Percentiles rank a stretch among this genome's conserved stretches.
phyloP scores from a whole-genome alignment of 2,797 vertebrate species.

The Psittacula echo region DNA sequence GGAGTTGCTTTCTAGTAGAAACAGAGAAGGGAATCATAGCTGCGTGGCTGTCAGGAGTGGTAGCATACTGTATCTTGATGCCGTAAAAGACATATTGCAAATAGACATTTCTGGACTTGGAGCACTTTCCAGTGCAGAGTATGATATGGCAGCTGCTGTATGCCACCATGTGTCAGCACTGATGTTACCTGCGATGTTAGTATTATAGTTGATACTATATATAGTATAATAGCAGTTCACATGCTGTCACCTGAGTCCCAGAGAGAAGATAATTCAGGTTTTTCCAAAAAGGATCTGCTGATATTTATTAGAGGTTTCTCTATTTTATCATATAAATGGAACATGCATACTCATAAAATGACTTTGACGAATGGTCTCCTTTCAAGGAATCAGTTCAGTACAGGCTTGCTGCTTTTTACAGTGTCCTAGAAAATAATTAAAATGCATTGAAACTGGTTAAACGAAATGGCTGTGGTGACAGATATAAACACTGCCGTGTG shows the following conservation, averaged over 20 bases:
- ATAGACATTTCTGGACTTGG: background rate
- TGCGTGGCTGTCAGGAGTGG: background rate
- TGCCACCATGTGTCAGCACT: background rate
- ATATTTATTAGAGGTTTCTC: background rate
- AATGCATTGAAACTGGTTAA: background rate
- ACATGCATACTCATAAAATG: background rate
- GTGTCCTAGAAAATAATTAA: background rate
- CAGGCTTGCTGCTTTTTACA: background rate
- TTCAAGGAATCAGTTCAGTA: background rate
- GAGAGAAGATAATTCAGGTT: background rate
- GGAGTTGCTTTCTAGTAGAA: background rate
- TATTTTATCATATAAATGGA: background rate
- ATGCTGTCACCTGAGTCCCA: background rate
- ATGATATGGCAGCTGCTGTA: constrained; percentile 12
- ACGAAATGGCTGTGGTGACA: background rate
- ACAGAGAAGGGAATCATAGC: background rate
- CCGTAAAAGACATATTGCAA: background rate
- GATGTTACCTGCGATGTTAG: background rate
- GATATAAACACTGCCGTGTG: background rate
- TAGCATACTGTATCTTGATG: background rate
- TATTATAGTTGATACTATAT: background rate
- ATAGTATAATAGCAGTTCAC: background rate
- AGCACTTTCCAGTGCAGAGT: background rate
- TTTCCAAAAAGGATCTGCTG: background rate
- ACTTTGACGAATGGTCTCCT: background rate